phyloP scores from a whole-genome alignment of 1,140 invertebrate genomes.

The Hyles euphorbiae region DNA sequence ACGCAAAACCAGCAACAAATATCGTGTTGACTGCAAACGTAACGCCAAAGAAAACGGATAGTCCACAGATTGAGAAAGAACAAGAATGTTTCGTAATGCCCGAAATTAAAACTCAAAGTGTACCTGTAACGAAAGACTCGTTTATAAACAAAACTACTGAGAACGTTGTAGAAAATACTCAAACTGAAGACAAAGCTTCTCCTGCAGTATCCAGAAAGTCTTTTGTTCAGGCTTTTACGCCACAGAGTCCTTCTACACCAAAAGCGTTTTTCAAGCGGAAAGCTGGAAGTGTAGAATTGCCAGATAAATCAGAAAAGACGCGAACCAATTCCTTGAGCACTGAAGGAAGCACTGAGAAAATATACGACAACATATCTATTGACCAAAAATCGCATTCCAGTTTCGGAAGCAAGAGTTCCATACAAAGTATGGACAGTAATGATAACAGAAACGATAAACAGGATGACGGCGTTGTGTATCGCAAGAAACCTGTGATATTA shows the following conservation, averaged over 20 bases:
- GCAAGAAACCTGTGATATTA: conserved; percentile 51
- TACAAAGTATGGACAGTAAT: conserved; percentile 73
- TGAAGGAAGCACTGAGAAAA: conserved; percentile 62
- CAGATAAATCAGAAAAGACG: conserved; percentile 54
- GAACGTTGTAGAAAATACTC: conserved; percentile 32
- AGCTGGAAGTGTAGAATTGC: conserved; percentile 52
- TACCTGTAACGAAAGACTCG: conserved; percentile 32
- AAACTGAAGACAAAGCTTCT: conserved; percentile 36
- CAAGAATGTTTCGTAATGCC: conserved; percentile 41
- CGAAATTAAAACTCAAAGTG: conserved; percentile 38
- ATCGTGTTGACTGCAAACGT: conserved; percentile 78
- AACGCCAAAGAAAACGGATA: conserved; percentile 64
- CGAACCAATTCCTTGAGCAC: conserved; percentile 62
- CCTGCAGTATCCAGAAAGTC: conserved; percentile 30
- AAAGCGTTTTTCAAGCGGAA: conserved; percentile 64
- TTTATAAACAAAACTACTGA: conserved; percentile 39
- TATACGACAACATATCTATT: conserved; percentile 68
- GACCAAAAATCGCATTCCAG: conserved; percentile 67
- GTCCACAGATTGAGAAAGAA: conserved; percentile 53
- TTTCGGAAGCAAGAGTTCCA: conserved; percentile 72
- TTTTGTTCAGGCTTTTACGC: conserved; percentile 24
- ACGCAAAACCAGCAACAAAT: conserved; percentile 77
- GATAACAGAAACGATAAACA: conserved; percentile 58
- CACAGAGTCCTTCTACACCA: conserved; percentile 54
- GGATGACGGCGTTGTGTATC: conserved; percentile 63